Percentiles rank a stretch among this genome's conserved stretches.
Conservation (phyloP, 2,797 vertebrate species). For the Enteromius fasciolatus region DNA sequence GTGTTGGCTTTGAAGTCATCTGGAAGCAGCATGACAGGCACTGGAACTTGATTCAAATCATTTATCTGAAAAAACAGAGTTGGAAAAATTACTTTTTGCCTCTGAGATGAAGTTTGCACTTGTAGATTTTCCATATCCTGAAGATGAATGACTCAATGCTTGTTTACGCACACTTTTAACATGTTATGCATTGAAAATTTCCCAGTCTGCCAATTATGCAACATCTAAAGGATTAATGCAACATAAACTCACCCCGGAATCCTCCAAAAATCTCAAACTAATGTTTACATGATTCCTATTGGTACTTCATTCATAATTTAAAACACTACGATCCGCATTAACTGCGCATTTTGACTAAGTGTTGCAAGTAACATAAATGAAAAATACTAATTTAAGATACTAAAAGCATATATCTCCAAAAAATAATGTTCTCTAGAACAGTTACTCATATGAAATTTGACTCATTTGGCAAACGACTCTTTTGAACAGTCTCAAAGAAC, state of each 20-base stretch:
- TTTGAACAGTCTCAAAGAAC: not conserved
- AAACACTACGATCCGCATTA: not conserved
- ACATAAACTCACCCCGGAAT: not conserved
- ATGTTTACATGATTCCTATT: not conserved
- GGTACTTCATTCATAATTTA: not conserved
- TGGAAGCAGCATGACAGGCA: constrained; percentile 91
- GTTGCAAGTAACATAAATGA: not conserved
- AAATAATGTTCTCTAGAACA: not conserved
- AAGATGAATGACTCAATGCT: not conserved
- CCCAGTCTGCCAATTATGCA: not conserved
- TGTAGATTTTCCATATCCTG: not conserved
- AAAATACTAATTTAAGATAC: not conserved
- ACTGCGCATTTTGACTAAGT: not conserved
- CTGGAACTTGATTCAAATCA: constrained; percentile 92
- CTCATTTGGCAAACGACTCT: constrained; percentile 3
- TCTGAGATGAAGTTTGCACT: constrained; percentile 13
- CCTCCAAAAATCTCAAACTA: not conserved
- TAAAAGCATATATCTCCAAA: not conserved
- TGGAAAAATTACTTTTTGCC: not conserved
- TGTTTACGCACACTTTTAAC: not conserved
- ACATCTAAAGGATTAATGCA: not conserved
- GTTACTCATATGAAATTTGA: not conserved
- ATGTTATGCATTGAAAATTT: not conserved
- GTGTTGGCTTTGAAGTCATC: constrained; percentile 96
- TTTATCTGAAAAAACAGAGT: constrained; percentile 80